Evolutionary conservation across 2,113 vertebrate genomes (phyloP).

Genomic region (Pavo muticus): DNA sequence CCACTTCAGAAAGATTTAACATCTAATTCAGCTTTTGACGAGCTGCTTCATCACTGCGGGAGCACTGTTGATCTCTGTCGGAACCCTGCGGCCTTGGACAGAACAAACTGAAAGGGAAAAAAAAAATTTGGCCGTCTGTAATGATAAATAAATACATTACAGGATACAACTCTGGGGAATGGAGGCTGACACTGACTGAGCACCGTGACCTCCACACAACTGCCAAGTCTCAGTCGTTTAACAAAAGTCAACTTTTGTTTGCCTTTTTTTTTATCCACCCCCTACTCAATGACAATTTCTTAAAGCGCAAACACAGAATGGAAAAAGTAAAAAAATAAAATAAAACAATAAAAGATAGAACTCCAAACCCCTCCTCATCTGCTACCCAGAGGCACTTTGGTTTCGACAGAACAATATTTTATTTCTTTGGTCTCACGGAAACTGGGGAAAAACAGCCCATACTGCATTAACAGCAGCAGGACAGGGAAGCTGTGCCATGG

Average conservation of each 20-base stretch:
- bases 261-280: conserved; percentile 9
- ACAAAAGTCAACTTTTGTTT: conserved; percentile 75
- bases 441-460: neutral
- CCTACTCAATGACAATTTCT: conserved; percentile 62
- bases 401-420: conserved; percentile 45
- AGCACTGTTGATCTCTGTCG: conserved; percentile 84
- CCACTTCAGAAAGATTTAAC: conserved; percentile 88
- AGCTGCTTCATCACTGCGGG: conserved; percentile 83
- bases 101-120: conserved; percentile 76
- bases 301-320: conserved; percentile 51
- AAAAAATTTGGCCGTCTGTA: conserved; percentile 62
- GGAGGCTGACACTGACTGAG: conserved; percentile 77
- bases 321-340: neutral
- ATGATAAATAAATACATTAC: conserved; percentile 87
- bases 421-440: conserved; percentile 45
- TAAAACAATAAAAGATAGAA: neutral
- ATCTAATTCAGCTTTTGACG: conserved; percentile 87
- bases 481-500: neutral
- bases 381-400: conserved; percentile 24
- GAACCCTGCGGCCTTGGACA: conserved; percentile 84
- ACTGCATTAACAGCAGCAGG: neutral
- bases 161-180: conserved; percentile 76
- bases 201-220: conserved; percentile 76
- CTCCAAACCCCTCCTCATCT: conserved; percentile 1
- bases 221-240: conserved; percentile 63